phyloP scores from a whole-genome alignment of 2,888 invertebrate genomes.

The Tethea ocularis region DNA sequence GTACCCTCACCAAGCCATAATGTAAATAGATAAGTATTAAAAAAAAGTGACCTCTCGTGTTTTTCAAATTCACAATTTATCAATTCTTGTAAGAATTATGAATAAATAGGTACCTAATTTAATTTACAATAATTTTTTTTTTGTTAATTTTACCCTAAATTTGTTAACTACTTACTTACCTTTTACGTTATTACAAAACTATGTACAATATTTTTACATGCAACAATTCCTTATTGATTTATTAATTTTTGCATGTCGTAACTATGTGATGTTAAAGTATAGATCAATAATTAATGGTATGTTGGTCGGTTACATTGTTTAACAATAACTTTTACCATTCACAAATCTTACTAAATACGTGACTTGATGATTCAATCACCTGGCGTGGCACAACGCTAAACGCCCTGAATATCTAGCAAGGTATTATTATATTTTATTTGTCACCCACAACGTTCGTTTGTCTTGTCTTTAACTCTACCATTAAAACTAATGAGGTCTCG shows the following conservation, averaged over 20 bases:
- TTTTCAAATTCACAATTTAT: constrained; percentile 13
- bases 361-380: not conserved
- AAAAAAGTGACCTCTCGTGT: too few relatives aligned
- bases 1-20: too few relatives aligned
- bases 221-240: constrained; percentile 18
- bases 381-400: not conserved
- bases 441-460: constrained; percentile 7
- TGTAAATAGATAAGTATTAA: too few relatives aligned
- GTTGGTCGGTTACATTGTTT: not conserved
- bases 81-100: not conserved
- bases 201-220: constrained; percentile 39
- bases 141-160: constrained; percentile 32
- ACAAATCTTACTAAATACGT: not conserved
- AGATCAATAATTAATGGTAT: not conserved
- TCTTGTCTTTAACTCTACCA: constrained; percentile 24
- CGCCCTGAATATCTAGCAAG: not conserved
- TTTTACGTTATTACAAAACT: constrained; percentile 40
- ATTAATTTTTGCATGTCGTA: constrained; percentile 6
- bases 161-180: constrained; percentile 40
- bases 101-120: not conserved
- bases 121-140: not conserved
- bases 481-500: constrained; percentile 70
- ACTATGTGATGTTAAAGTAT: not conserved
- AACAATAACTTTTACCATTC: not conserved
- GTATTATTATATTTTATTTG: not conserved